Evolutionary conservation across 2,888 invertebrate species (phyloP).

Genomic region (Acleris cristana): DNA sequence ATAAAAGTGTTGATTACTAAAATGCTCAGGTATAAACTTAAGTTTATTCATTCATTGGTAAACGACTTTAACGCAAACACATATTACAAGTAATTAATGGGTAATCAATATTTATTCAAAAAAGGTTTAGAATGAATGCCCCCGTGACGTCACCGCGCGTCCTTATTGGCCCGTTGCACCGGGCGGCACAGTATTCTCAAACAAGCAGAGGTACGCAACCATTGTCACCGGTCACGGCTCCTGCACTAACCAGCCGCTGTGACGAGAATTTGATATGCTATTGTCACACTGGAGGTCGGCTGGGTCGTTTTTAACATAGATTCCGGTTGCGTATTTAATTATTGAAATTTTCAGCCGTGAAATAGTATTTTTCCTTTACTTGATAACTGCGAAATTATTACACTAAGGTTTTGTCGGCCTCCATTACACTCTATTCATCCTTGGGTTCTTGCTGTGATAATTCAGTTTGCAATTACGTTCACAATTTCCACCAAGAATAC

Average conservation of each 20-base stretch:
- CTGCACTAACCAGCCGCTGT: conserved; percentile 36
- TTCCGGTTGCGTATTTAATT: conserved; percentile 33
- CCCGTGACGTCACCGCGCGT: conserved; percentile 27
- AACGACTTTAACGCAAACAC: no score
- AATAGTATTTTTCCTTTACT: conserved; percentile 25
- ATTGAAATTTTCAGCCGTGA: conserved; percentile 26
- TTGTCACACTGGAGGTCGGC: conserved; percentile 38
- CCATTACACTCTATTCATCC: no score
- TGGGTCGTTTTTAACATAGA: conserved; percentile 30
- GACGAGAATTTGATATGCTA: conserved; percentile 43
- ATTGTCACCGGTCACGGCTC: conserved; percentile 40
- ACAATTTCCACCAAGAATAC: no score
- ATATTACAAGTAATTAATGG: no score
- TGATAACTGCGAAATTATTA: conserved; percentile 12
- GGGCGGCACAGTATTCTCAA: conserved; percentile 25
- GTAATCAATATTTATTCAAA: neutral
- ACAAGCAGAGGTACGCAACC: conserved; percentile 36
- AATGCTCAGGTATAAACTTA: no score
- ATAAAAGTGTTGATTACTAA: no score
- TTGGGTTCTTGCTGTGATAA: no score
- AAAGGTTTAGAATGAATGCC: conserved; percentile 39
- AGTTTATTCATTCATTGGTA: no score
- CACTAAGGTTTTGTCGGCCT: no score
- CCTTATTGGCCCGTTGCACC: conserved; percentile 34
- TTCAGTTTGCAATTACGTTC: no score